These are phyloP conservation scores for Aplocera efformata DNA, from an alignment of 2,888 invertebrate species.

Conservation along the genomic window DNA sequence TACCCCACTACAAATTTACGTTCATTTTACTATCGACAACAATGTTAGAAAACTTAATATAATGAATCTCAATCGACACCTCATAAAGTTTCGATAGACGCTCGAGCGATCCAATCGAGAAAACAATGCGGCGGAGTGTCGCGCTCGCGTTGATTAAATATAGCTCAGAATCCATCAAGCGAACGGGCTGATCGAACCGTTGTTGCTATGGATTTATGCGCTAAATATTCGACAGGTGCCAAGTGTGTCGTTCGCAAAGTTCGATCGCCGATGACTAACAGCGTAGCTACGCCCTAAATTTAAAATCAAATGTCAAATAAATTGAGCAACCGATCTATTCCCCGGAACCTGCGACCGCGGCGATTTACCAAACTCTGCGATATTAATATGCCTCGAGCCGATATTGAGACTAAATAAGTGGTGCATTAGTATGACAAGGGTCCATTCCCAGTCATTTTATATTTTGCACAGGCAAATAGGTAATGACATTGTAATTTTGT, in stretches of 20 bases:
- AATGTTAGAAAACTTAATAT: slow-evolving; percentile 28
- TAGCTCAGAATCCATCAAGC: slow-evolving; percentile 77
- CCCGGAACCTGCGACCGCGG: slow-evolving; percentile 11
- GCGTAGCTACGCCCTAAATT: slow-evolving; percentile 78
- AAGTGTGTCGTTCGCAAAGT: slow-evolving; percentile 79
- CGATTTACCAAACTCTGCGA: slow-evolving; percentile 9
- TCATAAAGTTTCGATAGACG: slow-evolving; percentile 60
- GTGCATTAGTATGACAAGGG: slow-evolving; percentile 25
- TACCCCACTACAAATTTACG: slow-evolving; percentile 12
- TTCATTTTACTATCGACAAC: slow-evolving; percentile 12
- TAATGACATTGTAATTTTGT: slow-evolving; percentile 31
- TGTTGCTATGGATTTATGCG: slow-evolving; percentile 79
- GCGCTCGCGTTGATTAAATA: slow-evolving; percentile 73
- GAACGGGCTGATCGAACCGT: slow-evolving; percentile 64
- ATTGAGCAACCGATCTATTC: slow-evolving; percentile 64
- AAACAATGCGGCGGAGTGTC: slow-evolving; percentile 72
- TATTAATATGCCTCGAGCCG: slow-evolving; percentile 9
- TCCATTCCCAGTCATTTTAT: slow-evolving; percentile 23
- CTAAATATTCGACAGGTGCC: slow-evolving; percentile 81
- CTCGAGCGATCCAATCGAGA: slow-evolving; percentile 63
- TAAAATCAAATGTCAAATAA: slow-evolving; percentile 79
- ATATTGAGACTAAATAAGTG: slow-evolving; percentile 9
- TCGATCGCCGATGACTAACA: slow-evolving; percentile 78
- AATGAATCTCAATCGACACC: slow-evolving; percentile 51
- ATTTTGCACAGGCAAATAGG: slow-evolving; percentile 30